Evolutionary conservation across 1,140 invertebrate species (phyloP), one percentile per base, ranked within the genome.

Genomic region (Lepidurus couesii): DNA sequence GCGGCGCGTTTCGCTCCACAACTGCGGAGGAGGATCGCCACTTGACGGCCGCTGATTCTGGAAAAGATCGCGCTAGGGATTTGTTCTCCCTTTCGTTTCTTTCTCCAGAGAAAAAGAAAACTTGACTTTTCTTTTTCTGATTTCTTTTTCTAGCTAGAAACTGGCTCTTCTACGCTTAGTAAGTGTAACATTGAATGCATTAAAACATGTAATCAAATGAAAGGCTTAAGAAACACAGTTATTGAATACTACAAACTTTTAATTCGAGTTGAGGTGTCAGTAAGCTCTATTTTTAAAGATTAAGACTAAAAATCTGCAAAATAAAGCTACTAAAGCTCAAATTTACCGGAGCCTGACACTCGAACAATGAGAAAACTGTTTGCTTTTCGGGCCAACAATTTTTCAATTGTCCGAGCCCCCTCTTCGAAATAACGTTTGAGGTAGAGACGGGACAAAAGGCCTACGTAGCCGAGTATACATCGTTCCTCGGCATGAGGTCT

Each of bases 281-380:
- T 34, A 34, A 34, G 34, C 34, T 34, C 34, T 34, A 3, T 34
- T 34, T 34, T 3, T 34, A 34, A 34, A 34, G 26, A 26, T 26
- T 26, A 65, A 65, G 53, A 65, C 21, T 65, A 65, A 65, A 65
- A 65, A 8, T 65, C 21, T 65, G 21, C 16, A 65, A 65, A 65
- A 13, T 65, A 65, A 16, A 65, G 53, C 16, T 21, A 65, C 16
- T 65, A 65, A 21, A 65, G n/a, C 53, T 65, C 7, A 65, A 65
- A 8, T 16, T 65, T 65, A 65, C 53, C 21, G 34, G 53, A 65
- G 53, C 53, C 8, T 65, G 53, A 65, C 53, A 65, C 21, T 21
- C 53, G 16, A 65, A 65, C 16, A 65, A 65, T 65, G 53, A 65
- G 53, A 65, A 34, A 65, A 65, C 53, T 65, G 53, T 65, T 65